Base-by-base conservation (phyloP, 2,888 invertebrate genomes). In the Drosophila barbarae region DNA sequence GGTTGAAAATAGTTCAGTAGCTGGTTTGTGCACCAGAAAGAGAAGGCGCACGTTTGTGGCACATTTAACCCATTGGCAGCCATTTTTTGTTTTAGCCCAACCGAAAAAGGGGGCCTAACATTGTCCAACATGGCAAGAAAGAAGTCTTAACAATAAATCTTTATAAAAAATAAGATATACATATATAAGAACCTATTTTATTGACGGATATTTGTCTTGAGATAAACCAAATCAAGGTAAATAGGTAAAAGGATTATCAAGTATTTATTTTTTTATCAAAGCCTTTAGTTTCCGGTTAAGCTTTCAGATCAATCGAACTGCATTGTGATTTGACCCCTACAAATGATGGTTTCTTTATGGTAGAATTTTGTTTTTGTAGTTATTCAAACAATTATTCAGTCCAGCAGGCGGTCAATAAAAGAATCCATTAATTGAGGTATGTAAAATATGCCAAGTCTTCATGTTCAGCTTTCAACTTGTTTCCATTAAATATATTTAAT, bases 21-120 rank as follows among this genome's bases (percentile, higher is more conserved):
- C 41, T 13, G 6, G 18, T 32, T 26, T 13, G 23, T 36, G 18
- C 9, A 44, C 34, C 8, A 9, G 41, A 65, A 54, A 66, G 65
- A 54, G 65, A 65, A 42, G 36, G 21, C 26, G 7, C 26, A 26
- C 26, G 3, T 7, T 26, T 7, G 26, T 26, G 2, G 26, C 28
- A 42, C 49, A 41, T 35, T 63, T 63, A 63, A 63, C 64, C 63
- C 64, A 63, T 63, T 66, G 66, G 66, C 53, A 28, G 47, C 53
- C 63, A 53, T 65, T 65, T 53, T 65, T 53, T 30, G 59, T 69
- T 52, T 42, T 15, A 15, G 58, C 52, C 46, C 18, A 18, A 12
- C 18, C 49, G 42, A 23, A 55, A 36, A 10, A 7, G 28, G 21
- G 18, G 8, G 6, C 23, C 12, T 8, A 2, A 13, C 8, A 15